phyloP scores from a whole-genome alignment of 2,888 invertebrate species.

The Tetanocera ferruginea region DNA sequence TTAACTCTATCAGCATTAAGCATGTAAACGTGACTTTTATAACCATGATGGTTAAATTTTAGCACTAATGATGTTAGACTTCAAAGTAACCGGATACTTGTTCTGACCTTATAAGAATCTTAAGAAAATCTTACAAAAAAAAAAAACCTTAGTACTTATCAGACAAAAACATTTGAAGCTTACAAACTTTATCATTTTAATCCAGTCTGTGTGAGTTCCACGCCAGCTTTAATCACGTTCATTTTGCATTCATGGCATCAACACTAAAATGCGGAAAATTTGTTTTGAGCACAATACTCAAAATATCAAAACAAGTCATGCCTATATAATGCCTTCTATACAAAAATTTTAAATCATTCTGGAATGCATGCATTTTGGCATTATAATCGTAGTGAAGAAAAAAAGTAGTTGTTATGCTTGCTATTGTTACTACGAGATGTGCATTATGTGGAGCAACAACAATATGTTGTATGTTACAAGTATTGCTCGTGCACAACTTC shows the following conservation, averaged over 20 bases:
- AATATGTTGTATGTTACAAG: background rate
- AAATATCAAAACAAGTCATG: background rate
- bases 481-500: background rate
- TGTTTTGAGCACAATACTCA: slow-evolving; percentile 13
- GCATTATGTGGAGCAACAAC: background rate
- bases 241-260: slow-evolving; percentile 29
- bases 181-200: no score
- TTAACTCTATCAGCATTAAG: background rate
- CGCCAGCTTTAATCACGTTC: slow-evolving; percentile 42
- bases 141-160: no score
- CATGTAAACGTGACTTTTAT: background rate
- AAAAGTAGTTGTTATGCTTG: background rate
- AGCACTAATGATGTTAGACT: background rate
- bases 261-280: slow-evolving; percentile 42
- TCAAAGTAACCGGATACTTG: background rate
- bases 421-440: background rate
- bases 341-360: background rate
- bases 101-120: background rate
- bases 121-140: background rate
- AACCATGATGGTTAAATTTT: background rate
- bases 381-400: background rate
- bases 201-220: background rate
- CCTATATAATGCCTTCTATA: background rate
- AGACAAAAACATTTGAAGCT: background rate
- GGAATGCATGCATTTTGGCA: background rate